Conservation (phyloP, 2,888 invertebrate genomes). For the Amiota communis region DNA sequence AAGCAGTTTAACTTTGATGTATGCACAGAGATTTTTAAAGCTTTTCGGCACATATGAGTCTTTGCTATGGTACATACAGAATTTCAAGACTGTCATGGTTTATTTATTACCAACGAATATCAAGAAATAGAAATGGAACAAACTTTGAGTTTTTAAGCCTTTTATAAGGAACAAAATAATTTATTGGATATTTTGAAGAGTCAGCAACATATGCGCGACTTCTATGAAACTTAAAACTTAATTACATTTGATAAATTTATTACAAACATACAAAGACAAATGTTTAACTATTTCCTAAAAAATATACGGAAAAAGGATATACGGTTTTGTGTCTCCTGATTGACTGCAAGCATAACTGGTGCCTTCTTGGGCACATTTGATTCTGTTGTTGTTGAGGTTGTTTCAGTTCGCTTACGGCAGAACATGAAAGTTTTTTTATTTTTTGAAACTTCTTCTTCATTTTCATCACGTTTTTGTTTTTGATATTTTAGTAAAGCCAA, state of each 20-base stretch:
- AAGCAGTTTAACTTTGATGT: constrained; percentile 21
- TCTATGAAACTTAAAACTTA: constrained; percentile 2
- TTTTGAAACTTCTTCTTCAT: background rate
- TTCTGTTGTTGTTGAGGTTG: background rate
- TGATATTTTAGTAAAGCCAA: background rate
- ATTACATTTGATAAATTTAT: constrained; percentile 5
- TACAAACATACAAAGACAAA: background rate
- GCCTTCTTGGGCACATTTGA: background rate
- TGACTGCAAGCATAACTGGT: background rate
- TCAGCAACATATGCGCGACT: background rate
- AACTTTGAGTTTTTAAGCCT: constrained; percentile 24
- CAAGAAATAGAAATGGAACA: background rate
- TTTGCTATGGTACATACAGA: background rate
- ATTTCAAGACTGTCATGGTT: constrained; percentile 2
- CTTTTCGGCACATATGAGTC: constrained; percentile 12
- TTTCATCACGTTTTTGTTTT: background rate
- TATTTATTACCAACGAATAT: constrained; percentile 17
- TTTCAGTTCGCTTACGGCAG: background rate
- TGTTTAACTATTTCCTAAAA: background rate
- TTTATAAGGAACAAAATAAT: background rate
- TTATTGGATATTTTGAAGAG: background rate
- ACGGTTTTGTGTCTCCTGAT: background rate
- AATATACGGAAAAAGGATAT: background rate
- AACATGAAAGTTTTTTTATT: too few species aligned
- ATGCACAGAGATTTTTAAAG: constrained; percentile 2